Evolutionary conservation across 2,797 vertebrate species (phyloP).

Genomic region (Neosilurus hyrtlii): DNA sequence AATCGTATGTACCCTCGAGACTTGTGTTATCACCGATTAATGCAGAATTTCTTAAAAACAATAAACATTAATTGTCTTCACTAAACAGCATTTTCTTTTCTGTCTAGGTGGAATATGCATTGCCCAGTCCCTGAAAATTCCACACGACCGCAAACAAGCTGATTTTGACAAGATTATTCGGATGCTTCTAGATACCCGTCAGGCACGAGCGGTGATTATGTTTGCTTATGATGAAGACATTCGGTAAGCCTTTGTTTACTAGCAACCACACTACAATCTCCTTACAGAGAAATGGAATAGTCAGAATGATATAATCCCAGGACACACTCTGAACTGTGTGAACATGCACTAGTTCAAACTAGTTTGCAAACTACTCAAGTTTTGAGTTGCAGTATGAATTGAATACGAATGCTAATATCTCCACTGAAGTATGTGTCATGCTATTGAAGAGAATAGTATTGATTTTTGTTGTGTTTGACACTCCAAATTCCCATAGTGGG

Average conservation of each 20-base stretch:
- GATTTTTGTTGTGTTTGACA: neutral
- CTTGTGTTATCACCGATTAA: neutral
- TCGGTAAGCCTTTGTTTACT: slow-evolving; percentile 70
- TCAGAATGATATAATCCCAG: neutral
- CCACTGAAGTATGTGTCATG: neutral
- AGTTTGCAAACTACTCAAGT: neutral
- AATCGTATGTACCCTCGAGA: neutral
- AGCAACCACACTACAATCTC: neutral
- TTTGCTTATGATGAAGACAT: slow-evolving; percentile 95
- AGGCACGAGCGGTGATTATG: slow-evolving; percentile 86
- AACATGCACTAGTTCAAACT: slow-evolving; percentile 7
- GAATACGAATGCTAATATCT: neutral
- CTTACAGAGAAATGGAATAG: neutral
- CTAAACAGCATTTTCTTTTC: slow-evolving; percentile 33
- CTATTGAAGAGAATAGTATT: neutral
- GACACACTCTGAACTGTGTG: neutral
- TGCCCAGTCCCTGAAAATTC: slow-evolving; percentile 93
- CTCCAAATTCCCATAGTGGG: neutral
- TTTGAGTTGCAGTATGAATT: neutral
- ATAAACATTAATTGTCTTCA: neutral
- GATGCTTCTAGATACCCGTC: slow-evolving; percentile 85
- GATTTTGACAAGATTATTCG: slow-evolving; percentile 89
- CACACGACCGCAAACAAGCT: slow-evolving; percentile 81
- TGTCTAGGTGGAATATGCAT: slow-evolving; percentile 90
- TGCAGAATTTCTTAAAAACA: neutral